Conservation (phyloP, 2,797 vertebrate species). For the Macropus fuliginosus region DNA sequence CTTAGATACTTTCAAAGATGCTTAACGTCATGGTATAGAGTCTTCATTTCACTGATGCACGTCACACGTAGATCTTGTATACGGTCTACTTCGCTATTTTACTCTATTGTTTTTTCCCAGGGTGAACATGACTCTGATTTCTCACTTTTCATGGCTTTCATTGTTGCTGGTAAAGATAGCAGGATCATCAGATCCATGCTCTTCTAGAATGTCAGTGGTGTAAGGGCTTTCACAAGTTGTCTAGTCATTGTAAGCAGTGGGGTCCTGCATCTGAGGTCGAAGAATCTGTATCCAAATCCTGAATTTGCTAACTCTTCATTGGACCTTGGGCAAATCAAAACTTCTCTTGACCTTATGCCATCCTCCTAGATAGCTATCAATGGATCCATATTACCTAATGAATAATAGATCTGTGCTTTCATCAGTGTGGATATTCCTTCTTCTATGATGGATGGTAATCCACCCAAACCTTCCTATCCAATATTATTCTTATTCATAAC, state of each 20-base stretch:
- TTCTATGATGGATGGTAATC: not conserved
- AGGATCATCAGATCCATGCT: not conserved
- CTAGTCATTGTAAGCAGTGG: not conserved
- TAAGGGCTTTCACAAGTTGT: not conserved
- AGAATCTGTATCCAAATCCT: not conserved
- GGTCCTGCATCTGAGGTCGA: not conserved
- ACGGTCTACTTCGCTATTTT: not conserved
- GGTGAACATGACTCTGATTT: not conserved
- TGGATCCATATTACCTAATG: not conserved
- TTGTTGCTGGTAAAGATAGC: conserved; percentile 27
- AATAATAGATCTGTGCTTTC: not conserved
- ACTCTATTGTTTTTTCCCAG: not conserved
- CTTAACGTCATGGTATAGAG: not conserved
- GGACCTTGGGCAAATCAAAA: not conserved
- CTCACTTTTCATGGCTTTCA: conserved; percentile 27
- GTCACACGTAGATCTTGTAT: not conserved
- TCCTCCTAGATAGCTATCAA: not conserved
- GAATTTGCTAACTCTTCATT: not conserved
- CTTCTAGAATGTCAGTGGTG: not conserved
- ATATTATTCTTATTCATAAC: not conserved
- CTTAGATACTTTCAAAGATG: not conserved
- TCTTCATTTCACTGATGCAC: not conserved
- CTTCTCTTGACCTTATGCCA: conserved; percentile 9
- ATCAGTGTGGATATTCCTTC: not conserved
- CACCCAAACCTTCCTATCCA: not conserved